A percentile compares a stretch with the other conserved stretches of the same genome.
Evolutionary conservation across 2,113 vertebrate species (phyloP).

Genomic region (Lasiurus cinereus): DNA sequence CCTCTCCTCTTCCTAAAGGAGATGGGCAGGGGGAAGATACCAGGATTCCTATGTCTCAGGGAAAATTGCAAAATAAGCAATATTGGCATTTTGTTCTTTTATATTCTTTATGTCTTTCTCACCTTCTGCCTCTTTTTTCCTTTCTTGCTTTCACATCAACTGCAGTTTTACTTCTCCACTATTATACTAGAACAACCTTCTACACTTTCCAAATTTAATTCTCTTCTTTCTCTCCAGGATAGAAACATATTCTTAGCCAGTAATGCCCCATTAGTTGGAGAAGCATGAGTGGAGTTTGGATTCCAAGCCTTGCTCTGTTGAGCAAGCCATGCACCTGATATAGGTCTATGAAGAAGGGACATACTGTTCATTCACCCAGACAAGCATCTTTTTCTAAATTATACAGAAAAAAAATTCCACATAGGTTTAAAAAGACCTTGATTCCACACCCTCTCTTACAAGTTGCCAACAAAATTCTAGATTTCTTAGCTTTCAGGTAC

Average conservation of each 20-base stretch:
- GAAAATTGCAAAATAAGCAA: slow-evolving; percentile 40
- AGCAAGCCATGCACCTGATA: not conserved
- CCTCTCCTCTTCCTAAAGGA: not conserved
- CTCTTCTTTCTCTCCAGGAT: not conserved
- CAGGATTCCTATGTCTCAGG: not conserved
- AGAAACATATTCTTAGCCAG: not conserved
- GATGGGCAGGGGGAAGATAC: not conserved
- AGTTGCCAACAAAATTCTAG: not conserved
- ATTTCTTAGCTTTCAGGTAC: slow-evolving; percentile 3
- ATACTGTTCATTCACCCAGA: not conserved
- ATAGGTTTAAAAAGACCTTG: not conserved
- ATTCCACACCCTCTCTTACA: not conserved
- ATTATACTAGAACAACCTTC: not conserved
- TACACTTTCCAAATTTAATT: not conserved
- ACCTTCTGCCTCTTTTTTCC: not conserved
- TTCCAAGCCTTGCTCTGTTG: not conserved
- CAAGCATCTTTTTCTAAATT: not conserved
- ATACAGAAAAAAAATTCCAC: not conserved
- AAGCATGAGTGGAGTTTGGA: not conserved
- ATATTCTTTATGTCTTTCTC: not conserved
- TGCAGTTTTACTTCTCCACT: not conserved
- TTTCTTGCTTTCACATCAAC: not conserved
- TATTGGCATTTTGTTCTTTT: not conserved
- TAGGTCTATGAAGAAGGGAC: not conserved
- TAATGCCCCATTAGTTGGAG: not conserved